Conservation (phyloP, 1,140 invertebrate genomes). For the Hylyphantes graminicola region DNA sequence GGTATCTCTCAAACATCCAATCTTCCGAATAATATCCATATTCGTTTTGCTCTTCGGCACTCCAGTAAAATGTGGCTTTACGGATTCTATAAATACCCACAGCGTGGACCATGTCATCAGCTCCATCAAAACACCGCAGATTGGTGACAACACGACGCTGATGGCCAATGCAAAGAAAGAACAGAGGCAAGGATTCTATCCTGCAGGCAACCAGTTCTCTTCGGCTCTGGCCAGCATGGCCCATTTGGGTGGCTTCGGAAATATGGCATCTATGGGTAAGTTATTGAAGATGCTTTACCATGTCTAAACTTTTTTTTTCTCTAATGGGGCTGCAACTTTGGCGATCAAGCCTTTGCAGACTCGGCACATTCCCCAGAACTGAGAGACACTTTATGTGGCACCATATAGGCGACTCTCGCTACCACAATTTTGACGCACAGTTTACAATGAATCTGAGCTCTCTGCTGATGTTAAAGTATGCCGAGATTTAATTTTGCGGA, state of each 20-base stretch:
- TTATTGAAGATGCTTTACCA: too few relatives aligned
- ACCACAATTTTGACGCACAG: too few relatives aligned
- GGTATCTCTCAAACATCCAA: not conserved
- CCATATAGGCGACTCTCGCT: too few relatives aligned
- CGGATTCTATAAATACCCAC: constrained; percentile 15
- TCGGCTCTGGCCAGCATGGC: constrained; percentile 7
- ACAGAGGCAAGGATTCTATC: constrained; percentile 7
- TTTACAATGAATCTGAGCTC: too few relatives aligned
- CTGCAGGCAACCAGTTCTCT: not conserved
- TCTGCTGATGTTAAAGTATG: too few relatives aligned
- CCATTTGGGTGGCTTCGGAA: not conserved
- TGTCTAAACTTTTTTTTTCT: too few relatives aligned
- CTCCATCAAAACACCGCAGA: not conserved
- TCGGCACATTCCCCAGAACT: too few relatives aligned
- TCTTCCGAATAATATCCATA: not conserved
- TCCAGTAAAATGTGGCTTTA: constrained; percentile 4
- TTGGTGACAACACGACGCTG: constrained; percentile 25
- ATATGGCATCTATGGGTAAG: constrained; percentile 8
- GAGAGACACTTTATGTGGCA: too few relatives aligned
- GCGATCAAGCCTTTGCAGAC: too few relatives aligned
- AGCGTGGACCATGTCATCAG: constrained; percentile 29
- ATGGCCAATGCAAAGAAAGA: not conserved
- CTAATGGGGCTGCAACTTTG: too few relatives aligned
- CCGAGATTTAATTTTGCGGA: too few relatives aligned
- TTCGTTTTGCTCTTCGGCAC: not conserved